Evolutionary conservation across 92 coral and sea anemone genomes (phyloP).

Genomic region (Zoanthus sociatus): DNA sequence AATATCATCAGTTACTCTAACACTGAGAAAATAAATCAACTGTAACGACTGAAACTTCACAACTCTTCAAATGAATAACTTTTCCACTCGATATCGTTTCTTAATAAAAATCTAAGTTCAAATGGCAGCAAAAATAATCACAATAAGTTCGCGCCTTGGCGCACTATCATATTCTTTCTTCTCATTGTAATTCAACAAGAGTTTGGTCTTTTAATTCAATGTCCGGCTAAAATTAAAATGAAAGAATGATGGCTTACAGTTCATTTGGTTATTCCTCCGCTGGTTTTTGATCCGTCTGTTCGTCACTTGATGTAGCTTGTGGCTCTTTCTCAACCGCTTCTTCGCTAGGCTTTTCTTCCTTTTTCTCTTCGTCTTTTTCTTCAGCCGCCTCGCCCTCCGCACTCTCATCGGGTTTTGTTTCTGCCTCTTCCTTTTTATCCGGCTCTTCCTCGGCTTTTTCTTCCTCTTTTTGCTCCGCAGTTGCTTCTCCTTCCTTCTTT

Average conservation of each 20-base stretch:
- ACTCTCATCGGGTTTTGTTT: conserved; percentile 44
- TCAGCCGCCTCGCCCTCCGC: conserved; percentile 42
- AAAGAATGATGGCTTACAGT: conserved; percentile 59
- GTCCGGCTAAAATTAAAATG: conserved; percentile 52
- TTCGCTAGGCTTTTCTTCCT: conserved; percentile 55
- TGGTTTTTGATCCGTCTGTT: conserved; percentile 56
- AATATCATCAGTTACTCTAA: conserved; percentile 37
- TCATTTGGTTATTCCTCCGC: conserved; percentile 76
- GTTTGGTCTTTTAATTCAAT: conserved; percentile 27
- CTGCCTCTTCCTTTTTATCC: conserved; percentile 61
- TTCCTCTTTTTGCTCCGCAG: conserved; percentile 67
- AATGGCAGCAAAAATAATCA: conserved; percentile 47
- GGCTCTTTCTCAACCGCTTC: conserved; percentile 59
- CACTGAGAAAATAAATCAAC: conserved; percentile 35
- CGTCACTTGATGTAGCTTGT: conserved; percentile 73
- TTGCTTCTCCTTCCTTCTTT: conserved; percentile 54
- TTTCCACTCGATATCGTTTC: conserved; percentile 7
- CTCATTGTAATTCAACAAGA: conserved; percentile 34
- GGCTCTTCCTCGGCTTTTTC: conserved; percentile 60
- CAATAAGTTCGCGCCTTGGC: conserved; percentile 31
- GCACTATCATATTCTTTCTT: conserved; percentile 41
- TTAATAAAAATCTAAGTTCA: conserved; percentile 17
- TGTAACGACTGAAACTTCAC: neutral
- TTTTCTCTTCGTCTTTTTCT: conserved; percentile 61
- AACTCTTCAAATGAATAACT: neutral